Evolutionary conservation across 2,888 invertebrate species (phyloP).

Genomic region (Leucophenga montana): DNA sequence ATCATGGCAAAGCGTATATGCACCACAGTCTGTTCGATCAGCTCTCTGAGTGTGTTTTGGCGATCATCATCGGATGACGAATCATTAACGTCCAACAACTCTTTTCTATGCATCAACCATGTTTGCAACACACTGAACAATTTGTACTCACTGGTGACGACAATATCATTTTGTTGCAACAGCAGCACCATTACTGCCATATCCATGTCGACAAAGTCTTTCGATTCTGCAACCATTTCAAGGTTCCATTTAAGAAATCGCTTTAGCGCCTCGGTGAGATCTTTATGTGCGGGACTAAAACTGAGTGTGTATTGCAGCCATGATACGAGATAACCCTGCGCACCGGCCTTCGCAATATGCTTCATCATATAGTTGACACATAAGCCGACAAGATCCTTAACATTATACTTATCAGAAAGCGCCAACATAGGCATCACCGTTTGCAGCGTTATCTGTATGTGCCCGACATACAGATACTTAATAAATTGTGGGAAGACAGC

Average conservation of each 20-base stretch:
- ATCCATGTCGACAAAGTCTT: constrained; percentile 88
- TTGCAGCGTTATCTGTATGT: constrained; percentile 87
- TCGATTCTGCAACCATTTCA: constrained; percentile 84
- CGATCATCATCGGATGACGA: constrained; percentile 75
- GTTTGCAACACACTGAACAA: constrained; percentile 83
- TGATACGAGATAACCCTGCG: constrained; percentile 85
- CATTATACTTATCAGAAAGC: constrained; percentile 95
- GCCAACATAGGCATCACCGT: constrained; percentile 91
- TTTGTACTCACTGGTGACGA: constrained; percentile 90
- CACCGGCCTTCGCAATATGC: constrained; percentile 88
- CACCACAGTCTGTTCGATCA: constrained; percentile 84
- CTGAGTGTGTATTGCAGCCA: constrained; percentile 94
- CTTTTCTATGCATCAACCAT: constrained; percentile 85
- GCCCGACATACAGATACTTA: constrained; percentile 90
- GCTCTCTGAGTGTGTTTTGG: constrained; percentile 78
- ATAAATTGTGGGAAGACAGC: constrained; percentile 91
- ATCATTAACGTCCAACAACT: constrained; percentile 74
- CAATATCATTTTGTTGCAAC: constrained; percentile 88
- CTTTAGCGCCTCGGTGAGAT: constrained; percentile 79
- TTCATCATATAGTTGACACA: constrained; percentile 91
- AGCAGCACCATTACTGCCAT: constrained; percentile 84
- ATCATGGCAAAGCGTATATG: constrained; percentile 95
- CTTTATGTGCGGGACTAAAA: constrained; percentile 78
- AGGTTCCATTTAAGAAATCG: constrained; percentile 94
- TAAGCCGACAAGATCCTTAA: constrained; percentile 87